Evolutionary conservation across 2,113 vertebrate genomes (phyloP).

Genomic region (Oxyruncus cristatus): DNA sequence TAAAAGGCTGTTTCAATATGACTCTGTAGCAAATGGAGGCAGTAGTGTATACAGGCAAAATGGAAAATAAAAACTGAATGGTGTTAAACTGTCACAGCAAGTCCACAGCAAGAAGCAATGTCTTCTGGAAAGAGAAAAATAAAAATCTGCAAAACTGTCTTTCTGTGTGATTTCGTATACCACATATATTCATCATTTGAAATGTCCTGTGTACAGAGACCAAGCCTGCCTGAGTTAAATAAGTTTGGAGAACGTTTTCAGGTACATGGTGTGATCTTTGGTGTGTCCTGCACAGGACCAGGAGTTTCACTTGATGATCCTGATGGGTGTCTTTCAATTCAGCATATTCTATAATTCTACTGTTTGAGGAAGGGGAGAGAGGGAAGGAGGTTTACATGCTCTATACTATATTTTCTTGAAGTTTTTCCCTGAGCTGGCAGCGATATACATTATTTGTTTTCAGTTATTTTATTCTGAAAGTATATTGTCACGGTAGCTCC

Average conservation of each 20-base stretch:
- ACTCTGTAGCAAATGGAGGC: neutral
- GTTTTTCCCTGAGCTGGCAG: neutral
- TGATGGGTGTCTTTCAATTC: neutral
- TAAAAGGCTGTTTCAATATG: neutral
- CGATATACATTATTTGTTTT: slow-evolving; percentile 1
- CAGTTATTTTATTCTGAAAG: slow-evolving; percentile 51
- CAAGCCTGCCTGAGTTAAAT: neutral
- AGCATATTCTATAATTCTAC: neutral
- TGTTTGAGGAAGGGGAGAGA: neutral
- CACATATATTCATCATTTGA: neutral
- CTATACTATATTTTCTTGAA: neutral
- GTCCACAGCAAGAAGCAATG: neutral
- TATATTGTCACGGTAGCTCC: neutral
- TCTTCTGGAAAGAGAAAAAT: neutral
- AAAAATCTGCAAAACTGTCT: neutral
- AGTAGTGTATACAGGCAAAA: neutral
- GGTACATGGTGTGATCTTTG: neutral
- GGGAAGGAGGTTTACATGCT: neutral
- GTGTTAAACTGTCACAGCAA: neutral
- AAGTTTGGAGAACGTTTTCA: neutral
- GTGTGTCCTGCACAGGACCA: neutral
- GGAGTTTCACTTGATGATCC: neutral
- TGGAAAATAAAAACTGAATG: neutral
- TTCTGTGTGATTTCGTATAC: neutral
- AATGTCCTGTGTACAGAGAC: neutral